Conservation (phyloP, 2,888 invertebrate species). For the Pemphredon lugubris region DNA sequence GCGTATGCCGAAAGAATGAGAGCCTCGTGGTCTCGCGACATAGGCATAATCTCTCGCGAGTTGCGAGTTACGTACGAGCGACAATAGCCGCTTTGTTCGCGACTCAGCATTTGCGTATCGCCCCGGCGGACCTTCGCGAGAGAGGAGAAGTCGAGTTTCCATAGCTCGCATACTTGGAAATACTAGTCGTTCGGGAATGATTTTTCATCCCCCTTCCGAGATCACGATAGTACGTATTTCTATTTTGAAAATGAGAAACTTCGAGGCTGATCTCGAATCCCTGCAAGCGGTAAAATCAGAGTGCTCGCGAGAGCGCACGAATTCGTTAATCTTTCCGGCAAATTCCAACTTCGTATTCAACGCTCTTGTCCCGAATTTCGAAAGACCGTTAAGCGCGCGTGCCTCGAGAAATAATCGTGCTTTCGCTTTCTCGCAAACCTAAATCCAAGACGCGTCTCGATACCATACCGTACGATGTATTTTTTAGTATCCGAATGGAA, state of each 20-base stretch:
- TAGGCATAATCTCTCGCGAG: not conserved
- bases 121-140: conserved; percentile 22
- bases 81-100: conserved; percentile 62
- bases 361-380: conserved; percentile 42
- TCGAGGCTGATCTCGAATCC: not conserved
- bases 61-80: conserved; percentile 27
- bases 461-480: too few relatives aligned
- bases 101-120: conserved; percentile 34
- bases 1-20: not conserved
- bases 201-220: conserved; percentile 47
- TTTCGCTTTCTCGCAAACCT: conserved; percentile 55
- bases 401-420: conserved; percentile 42
- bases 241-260: too few relatives aligned
- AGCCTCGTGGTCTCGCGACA: not conserved
- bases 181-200: conserved; percentile 35
- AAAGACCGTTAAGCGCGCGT: conserved; percentile 55
- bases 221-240: not conserved
- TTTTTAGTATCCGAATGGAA: too few relatives aligned
- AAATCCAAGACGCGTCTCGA: conserved; percentile 25
- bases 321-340: conserved; percentile 9
- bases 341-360: conserved; percentile 18
- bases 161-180: conserved; percentile 45
- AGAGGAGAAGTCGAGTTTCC: conserved; percentile 31
- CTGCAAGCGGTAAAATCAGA: too few relatives aligned
- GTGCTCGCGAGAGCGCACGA: conserved; percentile 1